Evolutionary conservation across 2,797 vertebrate species (phyloP).

Genomic region (Coranthus polyacanthus): DNA sequence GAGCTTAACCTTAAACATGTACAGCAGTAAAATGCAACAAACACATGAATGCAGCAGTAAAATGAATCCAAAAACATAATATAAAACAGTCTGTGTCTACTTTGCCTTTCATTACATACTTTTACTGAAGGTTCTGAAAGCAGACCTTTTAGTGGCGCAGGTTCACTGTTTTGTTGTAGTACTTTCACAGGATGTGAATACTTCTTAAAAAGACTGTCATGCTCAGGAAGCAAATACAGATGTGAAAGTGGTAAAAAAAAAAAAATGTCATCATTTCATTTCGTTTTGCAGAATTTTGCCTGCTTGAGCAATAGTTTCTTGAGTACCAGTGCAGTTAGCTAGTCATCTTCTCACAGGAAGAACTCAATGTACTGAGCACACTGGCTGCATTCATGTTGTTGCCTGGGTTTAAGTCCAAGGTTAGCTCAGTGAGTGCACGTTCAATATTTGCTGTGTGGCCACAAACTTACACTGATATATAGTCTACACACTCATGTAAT

Average conservation of each 20-base stretch:
- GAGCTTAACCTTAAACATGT: too few relatives aligned
- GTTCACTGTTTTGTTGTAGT: too few relatives aligned
- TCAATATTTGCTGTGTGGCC: slow-evolving; percentile 46
- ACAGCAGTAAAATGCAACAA: too few relatives aligned
- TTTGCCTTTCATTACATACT: too few relatives aligned
- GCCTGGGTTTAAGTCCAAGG: slow-evolving; percentile 77
- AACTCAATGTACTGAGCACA: slow-evolving; percentile 50
- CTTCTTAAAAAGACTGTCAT: background rate
- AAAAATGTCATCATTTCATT: background rate
- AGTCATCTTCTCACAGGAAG: slow-evolving; percentile 50
- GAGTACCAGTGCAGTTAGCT: background rate
- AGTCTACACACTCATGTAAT: too few relatives aligned
- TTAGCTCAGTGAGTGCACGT: slow-evolving; percentile 40
- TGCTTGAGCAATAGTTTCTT: slow-evolving; percentile 12
- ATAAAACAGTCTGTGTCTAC: too few relatives aligned
- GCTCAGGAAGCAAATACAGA: slow-evolving; percentile 30
- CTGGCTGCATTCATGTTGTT: slow-evolving; percentile 60
- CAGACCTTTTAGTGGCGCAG: too few relatives aligned
- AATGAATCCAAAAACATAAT: too few relatives aligned
- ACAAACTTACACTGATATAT: slow-evolving; percentile 1
- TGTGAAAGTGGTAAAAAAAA: slow-evolving; percentile 54
- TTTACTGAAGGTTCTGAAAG: too few relatives aligned
- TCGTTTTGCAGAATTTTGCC: background rate
- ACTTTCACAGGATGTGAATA: too few relatives aligned
- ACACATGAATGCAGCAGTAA: too few relatives aligned